Evolutionary conservation across 2,888 invertebrate genomes (phyloP).

Genomic region (Sipha maydis): DNA sequence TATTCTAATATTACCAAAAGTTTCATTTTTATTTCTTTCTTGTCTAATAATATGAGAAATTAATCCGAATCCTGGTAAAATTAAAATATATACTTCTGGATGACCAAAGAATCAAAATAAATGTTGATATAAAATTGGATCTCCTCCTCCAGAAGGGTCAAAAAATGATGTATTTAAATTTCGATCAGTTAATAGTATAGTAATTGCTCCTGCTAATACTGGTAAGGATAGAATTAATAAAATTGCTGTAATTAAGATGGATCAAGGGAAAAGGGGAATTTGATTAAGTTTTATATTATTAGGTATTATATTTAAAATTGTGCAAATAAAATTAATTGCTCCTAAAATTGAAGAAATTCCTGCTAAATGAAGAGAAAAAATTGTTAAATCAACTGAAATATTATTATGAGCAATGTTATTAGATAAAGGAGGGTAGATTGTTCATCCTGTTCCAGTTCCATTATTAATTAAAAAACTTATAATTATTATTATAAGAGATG

Average conservation of each 20-base stretch:
- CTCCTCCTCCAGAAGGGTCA: no score
- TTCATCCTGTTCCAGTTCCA: conserved; percentile 35
- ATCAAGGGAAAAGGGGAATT: no score
- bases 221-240: conserved; percentile 38
- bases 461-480: conserved; percentile 68
- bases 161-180: conserved; percentile 41
- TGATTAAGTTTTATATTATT: no score
- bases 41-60: conserved; percentile 81
- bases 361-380: conserved; percentile 8
- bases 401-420: conserved; percentile 7
- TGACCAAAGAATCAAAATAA: no score
- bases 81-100: no score
- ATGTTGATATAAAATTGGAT: no score
- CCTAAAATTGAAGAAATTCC: no score
- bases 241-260: no score
- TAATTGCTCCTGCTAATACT: conserved; percentile 41
- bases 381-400: conserved; percentile 26
- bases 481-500: conserved; percentile 75
- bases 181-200: conserved; percentile 66
- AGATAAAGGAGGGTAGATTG: conserved; percentile 17
- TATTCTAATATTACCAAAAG: conserved; percentile 79
- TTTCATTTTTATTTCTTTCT: conserved; percentile 80
- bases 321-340: no score
- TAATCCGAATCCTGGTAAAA: conserved; percentile 84
- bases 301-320: no score